phyloP scores from a whole-genome alignment of 92 coral and sea anemone genomes.

The Anthopleura xanthogrammica region DNA sequence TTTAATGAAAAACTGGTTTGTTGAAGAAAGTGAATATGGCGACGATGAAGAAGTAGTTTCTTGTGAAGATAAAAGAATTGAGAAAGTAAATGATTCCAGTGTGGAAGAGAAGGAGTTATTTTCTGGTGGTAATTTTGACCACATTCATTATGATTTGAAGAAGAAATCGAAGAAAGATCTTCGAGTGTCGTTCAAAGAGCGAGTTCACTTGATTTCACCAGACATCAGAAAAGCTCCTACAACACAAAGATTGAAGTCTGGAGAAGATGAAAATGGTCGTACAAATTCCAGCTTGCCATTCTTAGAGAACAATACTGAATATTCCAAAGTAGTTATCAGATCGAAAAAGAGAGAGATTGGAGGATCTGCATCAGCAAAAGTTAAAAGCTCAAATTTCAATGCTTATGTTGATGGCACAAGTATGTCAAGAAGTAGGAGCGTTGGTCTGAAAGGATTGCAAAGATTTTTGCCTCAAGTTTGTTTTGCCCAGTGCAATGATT shows the following conservation, averaged over 20 bases:
- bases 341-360: background rate
- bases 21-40: background rate
- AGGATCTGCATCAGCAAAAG: background rate
- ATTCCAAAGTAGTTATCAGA: background rate
- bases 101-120: background rate
- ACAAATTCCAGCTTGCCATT: background rate
- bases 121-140: background rate
- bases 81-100: background rate
- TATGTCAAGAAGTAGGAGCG: background rate
- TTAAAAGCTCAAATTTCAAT: background rate
- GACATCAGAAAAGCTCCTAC: background rate
- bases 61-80: background rate
- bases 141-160: background rate
- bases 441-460: background rate
- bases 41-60: background rate
- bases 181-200: constrained; percentile 16
- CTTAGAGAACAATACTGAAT: background rate
- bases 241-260: constrained; percentile 5
- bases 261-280: background rate
- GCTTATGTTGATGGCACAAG: constrained; percentile 26
- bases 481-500: constrained; percentile 36
- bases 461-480: constrained; percentile 38
- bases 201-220: constrained; percentile 13
- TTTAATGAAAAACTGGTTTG: background rate
- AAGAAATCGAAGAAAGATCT: constrained; percentile 6